Percentiles rank a stretch among this genome's conserved stretches.
Conservation (phyloP, 2,113 vertebrate species). For the Paramisgurnus dabryanus region DNA sequence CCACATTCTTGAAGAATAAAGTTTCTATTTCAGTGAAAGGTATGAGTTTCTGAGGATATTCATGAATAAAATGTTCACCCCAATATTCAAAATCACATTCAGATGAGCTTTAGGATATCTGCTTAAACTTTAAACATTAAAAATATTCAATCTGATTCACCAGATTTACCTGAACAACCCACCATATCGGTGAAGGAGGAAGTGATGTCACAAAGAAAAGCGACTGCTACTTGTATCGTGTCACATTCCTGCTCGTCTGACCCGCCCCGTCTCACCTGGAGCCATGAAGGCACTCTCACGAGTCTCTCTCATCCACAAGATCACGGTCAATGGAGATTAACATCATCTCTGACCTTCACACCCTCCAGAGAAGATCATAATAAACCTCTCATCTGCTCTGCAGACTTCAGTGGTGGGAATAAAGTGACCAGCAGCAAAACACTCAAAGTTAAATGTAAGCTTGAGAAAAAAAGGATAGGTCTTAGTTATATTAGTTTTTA, state of each 20-base stretch:
- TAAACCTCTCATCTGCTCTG: slow-evolving; percentile 40
- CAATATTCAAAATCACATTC: too few relatives aligned
- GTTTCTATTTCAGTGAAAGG: slow-evolving; percentile 58
- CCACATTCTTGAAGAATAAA: neutral
- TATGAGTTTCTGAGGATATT: slow-evolving; percentile 52
- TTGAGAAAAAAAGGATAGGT: neutral
- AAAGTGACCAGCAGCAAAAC: neutral
- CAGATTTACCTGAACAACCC: slow-evolving; percentile 52
- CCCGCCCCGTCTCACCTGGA: slow-evolving; percentile 69
- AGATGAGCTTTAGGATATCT: too few relatives aligned
- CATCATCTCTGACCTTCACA: slow-evolving; percentile 63
- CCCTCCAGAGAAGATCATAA: slow-evolving; percentile 56
- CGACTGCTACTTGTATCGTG: slow-evolving; percentile 61
- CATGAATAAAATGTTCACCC: neutral
- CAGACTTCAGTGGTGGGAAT: neutral
- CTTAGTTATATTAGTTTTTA: too few relatives aligned
- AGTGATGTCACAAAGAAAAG: slow-evolving; percentile 23
- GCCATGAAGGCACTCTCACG: slow-evolving; percentile 48
- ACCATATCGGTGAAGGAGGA: slow-evolving; percentile 44
- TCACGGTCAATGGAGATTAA: slow-evolving; percentile 56
- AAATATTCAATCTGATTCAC: neutral
- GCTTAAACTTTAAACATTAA: neutral
- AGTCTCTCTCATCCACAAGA: slow-evolving; percentile 27
- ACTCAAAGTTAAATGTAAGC: slow-evolving; percentile 68
- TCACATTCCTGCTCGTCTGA: slow-evolving; percentile 63